Evolutionary conservation across 2,888 invertebrate species (phyloP), one percentile per base, ranked within the genome.

Genomic region (Carpatolechia fugitivella): DNA sequence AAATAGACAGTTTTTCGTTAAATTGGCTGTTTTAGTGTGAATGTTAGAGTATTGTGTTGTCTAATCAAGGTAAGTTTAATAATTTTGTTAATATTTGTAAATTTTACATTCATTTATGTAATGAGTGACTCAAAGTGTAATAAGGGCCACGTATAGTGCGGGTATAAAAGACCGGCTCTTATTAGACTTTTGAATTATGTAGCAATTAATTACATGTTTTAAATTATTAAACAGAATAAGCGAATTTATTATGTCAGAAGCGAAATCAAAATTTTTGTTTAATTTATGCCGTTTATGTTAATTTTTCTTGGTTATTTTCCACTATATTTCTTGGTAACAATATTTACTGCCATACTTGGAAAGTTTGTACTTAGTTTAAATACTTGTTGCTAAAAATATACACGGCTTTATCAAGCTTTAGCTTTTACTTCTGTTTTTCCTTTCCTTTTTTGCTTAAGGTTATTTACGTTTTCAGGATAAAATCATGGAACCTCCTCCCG

Each of bases 401-500:
- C 24, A 24, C 24, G 6, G 24, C 24, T 24, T 24, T 24, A 24
- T 24, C 24, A 24, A 24, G 24, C 24, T 24, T 24, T 4, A 24
- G 24, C 24, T 24, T 24, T 24, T 24, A 24, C 24, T 24, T 3
- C 24, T 6, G 24, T 24, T 4, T 24, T 24, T 24, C 33, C n/a
- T 33, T 33, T 8, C 8, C 33, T 11, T 33, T 11, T 33, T 33
- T 8, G 10, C 2, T 33, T 33, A 33, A 11, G 2, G 30, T 3
- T 40, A 14, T 40, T 40, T 16, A 16, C 14, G 4, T 3, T 20
- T 20, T 20, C 14, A 20, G 20, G 8, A 16, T 18, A 3, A 20
- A 44, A 49, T 35, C 33, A 55, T 55, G 49, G 55, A 55, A 33
- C 50, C 49, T 3, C 33, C 33, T 41, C 33, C 33, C 30, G 29